Percentiles rank a stretch among this genome's conserved stretches.
Conservation (phyloP, 2,888 invertebrate species). For the Drosophila birchii region DNA sequence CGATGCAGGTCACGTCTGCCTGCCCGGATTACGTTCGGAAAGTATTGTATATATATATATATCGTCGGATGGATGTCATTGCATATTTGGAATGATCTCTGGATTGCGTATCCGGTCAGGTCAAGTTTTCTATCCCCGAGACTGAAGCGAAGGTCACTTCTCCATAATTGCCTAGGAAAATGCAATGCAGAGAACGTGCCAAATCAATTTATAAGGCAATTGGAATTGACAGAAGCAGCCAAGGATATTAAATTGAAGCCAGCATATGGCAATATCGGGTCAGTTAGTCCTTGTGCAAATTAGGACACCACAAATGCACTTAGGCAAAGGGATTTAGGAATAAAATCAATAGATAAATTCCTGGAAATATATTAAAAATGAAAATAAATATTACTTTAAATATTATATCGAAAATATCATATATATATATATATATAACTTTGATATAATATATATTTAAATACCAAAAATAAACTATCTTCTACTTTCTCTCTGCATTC, state of each 20-base stretch:
- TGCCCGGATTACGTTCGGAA: slow-evolving; percentile 52
- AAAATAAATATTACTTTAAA: too few species aligned
- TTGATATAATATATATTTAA: background rate
- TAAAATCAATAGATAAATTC: too few species aligned
- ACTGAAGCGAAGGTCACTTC: slow-evolving; percentile 29
- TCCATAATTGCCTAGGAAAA: slow-evolving; percentile 32
- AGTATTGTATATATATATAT: slow-evolving; percentile 26
- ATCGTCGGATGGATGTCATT: slow-evolving; percentile 39
- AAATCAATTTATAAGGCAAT: slow-evolving; percentile 50
- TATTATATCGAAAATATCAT: background rate
- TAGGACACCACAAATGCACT: slow-evolving; percentile 28
- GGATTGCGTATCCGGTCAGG: slow-evolving; percentile 12
- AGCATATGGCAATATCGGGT: slow-evolving; percentile 18
- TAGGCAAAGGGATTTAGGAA: background rate
- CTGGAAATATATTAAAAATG: too few species aligned
- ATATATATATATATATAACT: too few species aligned
- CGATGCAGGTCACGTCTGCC: slow-evolving; percentile 67
- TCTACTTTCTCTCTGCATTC: background rate
- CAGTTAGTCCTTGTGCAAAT: slow-evolving; percentile 29
- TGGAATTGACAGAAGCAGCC: slow-evolving; percentile 18
- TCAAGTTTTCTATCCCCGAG: slow-evolving; percentile 16
- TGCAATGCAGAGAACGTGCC: slow-evolving; percentile 37
- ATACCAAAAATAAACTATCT: too few species aligned
- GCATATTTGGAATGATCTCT: slow-evolving; percentile 36
- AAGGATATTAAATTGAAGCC: slow-evolving; percentile 27